Conservation (phyloP, 2,113 vertebrate genomes). For the Vulpes ferrilata region DNA sequence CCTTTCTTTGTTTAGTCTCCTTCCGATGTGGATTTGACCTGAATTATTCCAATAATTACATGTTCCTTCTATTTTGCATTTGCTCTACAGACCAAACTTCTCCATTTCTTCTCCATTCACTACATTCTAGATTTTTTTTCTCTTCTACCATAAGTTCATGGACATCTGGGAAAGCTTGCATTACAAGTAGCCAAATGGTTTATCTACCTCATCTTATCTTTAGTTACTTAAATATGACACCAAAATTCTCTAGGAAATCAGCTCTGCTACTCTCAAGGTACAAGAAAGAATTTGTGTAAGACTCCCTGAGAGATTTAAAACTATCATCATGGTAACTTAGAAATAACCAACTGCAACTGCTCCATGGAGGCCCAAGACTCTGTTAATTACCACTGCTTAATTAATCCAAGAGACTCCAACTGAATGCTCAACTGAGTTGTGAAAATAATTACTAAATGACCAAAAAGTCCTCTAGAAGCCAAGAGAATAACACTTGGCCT, state of each 20-base stretch:
- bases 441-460: constrained; percentile 65
- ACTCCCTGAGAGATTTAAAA: constrained; percentile 46
- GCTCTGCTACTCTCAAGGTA: background rate
- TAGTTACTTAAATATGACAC: constrained; percentile 2
- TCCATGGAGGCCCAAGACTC: constrained; percentile 26
- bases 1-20: constrained; percentile 32
- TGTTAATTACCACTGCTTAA: constrained; percentile 70
- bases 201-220: constrained; percentile 30
- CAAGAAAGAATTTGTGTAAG: constrained; percentile 23
- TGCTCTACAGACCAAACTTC: background rate
- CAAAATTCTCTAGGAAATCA: constrained; percentile 55
- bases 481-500: background rate
- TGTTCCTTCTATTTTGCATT: constrained; percentile 53
- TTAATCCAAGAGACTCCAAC: constrained; percentile 67
- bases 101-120: background rate
- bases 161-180: constrained; percentile 1
- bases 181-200: constrained; percentile 4
- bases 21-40: background rate
- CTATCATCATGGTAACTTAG: constrained; percentile 27
- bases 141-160: background rate
- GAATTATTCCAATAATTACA: constrained; percentile 42
- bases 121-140: background rate
- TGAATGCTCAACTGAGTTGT: constrained; percentile 54
- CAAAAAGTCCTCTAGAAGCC: constrained; percentile 61
- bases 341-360: constrained; percentile 59